These are phyloP conservation scores for Acipenser ruthenus DNA, from an alignment of 2,797 vertebrate genomes.

Conservation along the genomic window DNA sequence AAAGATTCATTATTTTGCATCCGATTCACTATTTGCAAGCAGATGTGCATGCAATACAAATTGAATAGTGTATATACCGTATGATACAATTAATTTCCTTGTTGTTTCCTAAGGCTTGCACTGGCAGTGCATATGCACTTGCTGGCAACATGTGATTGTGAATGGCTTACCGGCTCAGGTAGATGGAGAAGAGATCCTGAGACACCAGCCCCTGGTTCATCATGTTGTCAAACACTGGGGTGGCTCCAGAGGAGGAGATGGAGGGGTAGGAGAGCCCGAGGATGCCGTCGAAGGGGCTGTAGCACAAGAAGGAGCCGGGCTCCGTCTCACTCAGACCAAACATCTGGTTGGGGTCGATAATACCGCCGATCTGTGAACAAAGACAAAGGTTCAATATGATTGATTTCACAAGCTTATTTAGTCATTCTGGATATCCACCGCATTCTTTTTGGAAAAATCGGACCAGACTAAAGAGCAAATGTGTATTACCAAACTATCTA, in stretches of 20 bases:
- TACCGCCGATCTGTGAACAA: slow-evolving; percentile 10
- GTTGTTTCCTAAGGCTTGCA: neutral
- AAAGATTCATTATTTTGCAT: no score
- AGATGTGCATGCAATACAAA: no score
- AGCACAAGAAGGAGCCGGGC: slow-evolving; percentile 45
- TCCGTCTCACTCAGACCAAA: slow-evolving; percentile 31
- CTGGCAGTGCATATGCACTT: neutral
- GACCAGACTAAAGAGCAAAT: no score
- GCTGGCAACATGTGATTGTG: neutral
- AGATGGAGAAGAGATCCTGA: slow-evolving; percentile 50
- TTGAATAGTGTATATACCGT: neutral
- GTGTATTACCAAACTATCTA: no score
- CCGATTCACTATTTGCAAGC: no score
- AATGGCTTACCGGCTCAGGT: slow-evolving; percentile 22
- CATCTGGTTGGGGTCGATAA: neutral
- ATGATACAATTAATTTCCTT: neutral
- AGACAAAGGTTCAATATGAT: neutral
- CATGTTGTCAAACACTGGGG: slow-evolving; percentile 59
- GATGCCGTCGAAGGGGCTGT: slow-evolving; percentile 46
- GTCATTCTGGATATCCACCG: no score
- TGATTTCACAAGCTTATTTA: neutral
- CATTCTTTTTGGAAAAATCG: no score
- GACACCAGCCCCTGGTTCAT: slow-evolving; percentile 41
- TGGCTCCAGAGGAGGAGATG: slow-evolving; percentile 41
- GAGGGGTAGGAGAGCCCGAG: slow-evolving; percentile 54